These are phyloP conservation scores for Noctilio leporinus DNA, from an alignment of 2,113 vertebrate genomes.

Conservation along the genomic window DNA sequence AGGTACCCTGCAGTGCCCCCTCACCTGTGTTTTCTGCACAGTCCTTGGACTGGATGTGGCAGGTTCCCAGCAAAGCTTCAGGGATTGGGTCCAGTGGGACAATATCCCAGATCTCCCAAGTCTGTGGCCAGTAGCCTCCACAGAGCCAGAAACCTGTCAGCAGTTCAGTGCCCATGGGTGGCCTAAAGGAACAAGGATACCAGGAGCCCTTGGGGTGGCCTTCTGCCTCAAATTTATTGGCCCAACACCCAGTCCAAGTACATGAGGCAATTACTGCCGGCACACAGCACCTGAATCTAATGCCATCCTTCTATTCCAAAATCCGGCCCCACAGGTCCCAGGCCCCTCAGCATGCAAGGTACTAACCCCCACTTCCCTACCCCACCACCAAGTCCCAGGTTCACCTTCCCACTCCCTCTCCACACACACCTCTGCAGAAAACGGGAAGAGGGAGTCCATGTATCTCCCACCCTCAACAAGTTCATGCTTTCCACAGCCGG, in stretches of 20 bases:
- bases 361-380: neutral
- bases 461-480: neutral
- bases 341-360: neutral
- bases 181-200: neutral
- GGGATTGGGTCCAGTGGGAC: neutral
- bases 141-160: constrained; percentile 14
- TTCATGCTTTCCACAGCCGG: neutral
- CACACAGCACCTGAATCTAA: neutral
- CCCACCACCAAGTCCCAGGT: neutral
- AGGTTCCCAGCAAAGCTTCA: neutral
- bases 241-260: neutral
- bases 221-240: neutral
- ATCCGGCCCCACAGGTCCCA: neutral
- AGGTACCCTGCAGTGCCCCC: neutral
- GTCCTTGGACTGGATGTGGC: neutral
- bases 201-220: neutral
- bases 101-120: neutral
- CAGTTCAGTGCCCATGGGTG: neutral
- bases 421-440: neutral
- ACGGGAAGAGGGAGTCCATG: neutral
- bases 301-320: neutral
- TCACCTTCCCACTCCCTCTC: neutral
- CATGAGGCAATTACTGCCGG: neutral
- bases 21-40: neutral
- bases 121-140: neutral